These are phyloP conservation scores for Sebastes aleutianus DNA, from an alignment of 2,797 vertebrate genomes.

Conservation along the genomic window DNA sequence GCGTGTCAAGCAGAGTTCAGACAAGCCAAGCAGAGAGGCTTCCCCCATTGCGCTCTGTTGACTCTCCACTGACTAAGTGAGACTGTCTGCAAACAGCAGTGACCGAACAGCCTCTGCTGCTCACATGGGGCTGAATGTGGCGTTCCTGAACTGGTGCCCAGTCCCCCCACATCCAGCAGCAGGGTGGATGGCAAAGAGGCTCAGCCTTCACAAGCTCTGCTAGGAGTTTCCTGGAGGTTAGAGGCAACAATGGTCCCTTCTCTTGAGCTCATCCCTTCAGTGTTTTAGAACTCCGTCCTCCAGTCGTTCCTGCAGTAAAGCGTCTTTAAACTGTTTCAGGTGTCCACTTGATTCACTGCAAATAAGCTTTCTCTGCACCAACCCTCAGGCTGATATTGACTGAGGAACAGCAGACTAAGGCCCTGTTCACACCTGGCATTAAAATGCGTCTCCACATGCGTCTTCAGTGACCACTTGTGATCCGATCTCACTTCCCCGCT, in stretches of 20 bases:
- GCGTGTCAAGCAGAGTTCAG: background rate
- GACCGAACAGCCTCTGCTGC: background rate
- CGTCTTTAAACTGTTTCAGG: constrained; percentile 23
- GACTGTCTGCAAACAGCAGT: constrained; percentile 24
- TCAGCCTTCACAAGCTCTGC: constrained; percentile 3
- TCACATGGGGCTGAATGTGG: constrained; percentile 27
- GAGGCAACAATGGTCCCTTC: constrained; percentile 23
- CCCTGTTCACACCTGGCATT: too few relatives aligned
- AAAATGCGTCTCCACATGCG: too few relatives aligned
- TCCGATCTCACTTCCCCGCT: too few relatives aligned
- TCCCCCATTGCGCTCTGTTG: background rate
- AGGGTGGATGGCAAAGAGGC: background rate
- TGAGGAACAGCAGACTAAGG: constrained; percentile 16
- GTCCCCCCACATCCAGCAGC: constrained; percentile 20
- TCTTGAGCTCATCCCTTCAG: constrained; percentile 7
- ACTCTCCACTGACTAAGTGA: background rate
- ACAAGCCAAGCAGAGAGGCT: background rate
- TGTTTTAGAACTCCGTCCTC: constrained; percentile 1
- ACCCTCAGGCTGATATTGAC: constrained; percentile 22
- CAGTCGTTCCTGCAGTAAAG: background rate
- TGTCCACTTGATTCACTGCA: constrained; percentile 7
- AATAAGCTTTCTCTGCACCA: constrained; percentile 21
- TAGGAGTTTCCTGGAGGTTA: constrained; percentile 25
- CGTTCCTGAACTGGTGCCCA: constrained; percentile 37
- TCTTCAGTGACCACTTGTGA: too few relatives aligned